These are phyloP conservation scores for Clarias magur DNA, from an alignment of 2,113 vertebrate species.

Conservation along the genomic window DNA sequence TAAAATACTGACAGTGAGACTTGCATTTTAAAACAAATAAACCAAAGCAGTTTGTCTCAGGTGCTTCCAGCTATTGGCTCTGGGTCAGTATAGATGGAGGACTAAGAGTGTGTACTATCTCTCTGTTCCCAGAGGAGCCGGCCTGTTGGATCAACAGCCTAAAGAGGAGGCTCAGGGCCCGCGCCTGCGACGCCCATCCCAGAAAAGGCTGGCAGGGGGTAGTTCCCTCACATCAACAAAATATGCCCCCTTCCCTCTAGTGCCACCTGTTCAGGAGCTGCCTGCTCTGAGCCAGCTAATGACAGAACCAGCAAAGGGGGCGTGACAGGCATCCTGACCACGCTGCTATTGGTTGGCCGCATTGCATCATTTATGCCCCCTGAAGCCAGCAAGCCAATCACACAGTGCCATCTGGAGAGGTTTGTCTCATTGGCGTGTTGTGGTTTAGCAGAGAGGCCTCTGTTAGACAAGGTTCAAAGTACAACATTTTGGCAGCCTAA, in stretches of 20 bases:
- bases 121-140: slow-evolving; percentile 56
- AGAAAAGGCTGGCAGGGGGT: slow-evolving; percentile 55
- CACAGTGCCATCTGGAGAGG: slow-evolving; percentile 72
- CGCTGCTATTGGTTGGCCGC: slow-evolving; percentile 69
- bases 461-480: slow-evolving; percentile 70
- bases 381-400: slow-evolving; percentile 70
- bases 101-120: slow-evolving; percentile 42
- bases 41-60: slow-evolving; percentile 31
- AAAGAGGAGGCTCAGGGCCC: slow-evolving; percentile 62
- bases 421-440: slow-evolving; percentile 67
- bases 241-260: slow-evolving; percentile 57
- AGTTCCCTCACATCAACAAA: slow-evolving; percentile 59
- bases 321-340: slow-evolving; percentile 66
- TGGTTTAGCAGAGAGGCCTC: slow-evolving; percentile 73
- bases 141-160: slow-evolving; percentile 64
- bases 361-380: slow-evolving; percentile 65
- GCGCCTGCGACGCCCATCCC: slow-evolving; percentile 49
- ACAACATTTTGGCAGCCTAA: slow-evolving; percentile 24
- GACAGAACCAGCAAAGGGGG: slow-evolving; percentile 64
- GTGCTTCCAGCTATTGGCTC: slow-evolving; percentile 7
- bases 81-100: slow-evolving; percentile 15
- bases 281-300: slow-evolving; percentile 56
- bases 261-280: slow-evolving; percentile 67
- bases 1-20: not conserved
- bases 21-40: slow-evolving; percentile 35